A percentile compares a stretch with the other conserved stretches of the same genome.
Conservation (phyloP, 2,113 vertebrate genomes). For the Gymnarchus niloticus region DNA sequence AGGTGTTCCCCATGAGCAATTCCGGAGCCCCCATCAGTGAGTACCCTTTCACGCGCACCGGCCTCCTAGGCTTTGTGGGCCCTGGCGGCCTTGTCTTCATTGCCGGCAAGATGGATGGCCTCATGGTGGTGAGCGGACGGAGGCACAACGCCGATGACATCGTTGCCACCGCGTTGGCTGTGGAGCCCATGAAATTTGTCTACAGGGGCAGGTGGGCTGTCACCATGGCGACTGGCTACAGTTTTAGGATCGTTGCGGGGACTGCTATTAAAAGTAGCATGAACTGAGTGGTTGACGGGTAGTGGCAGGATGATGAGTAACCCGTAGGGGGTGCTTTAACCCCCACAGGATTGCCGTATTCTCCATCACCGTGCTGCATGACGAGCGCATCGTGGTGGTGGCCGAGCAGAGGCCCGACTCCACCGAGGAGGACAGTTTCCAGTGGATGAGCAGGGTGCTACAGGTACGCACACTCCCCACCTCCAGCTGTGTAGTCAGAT, state of each 20-base stretch:
- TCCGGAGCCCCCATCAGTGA: slow-evolving; percentile 87
- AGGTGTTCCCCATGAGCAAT: slow-evolving; percentile 91
- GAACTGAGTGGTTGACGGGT: background rate
- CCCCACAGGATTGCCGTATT: slow-evolving; percentile 87
- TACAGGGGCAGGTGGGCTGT: slow-evolving; percentile 87
- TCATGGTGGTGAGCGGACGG: slow-evolving; percentile 95
- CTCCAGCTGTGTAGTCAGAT: too few species aligned
- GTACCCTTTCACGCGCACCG: slow-evolving; percentile 91
- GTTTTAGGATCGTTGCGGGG: background rate
- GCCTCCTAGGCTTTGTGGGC: slow-evolving; percentile 89
- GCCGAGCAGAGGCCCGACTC: slow-evolving; percentile 96
- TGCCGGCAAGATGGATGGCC: slow-evolving; percentile 97
- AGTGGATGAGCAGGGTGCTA: slow-evolving; percentile 98
- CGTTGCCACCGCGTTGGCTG: slow-evolving; percentile 90
- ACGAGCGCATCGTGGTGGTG: slow-evolving; percentile 94
- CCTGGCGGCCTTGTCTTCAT: slow-evolving; percentile 94
- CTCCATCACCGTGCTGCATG: slow-evolving; percentile 89
- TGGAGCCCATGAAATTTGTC: slow-evolving; percentile 99
- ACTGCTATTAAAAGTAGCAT: background rate
- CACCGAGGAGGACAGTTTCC: slow-evolving; percentile 97
- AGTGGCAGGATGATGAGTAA: too few species aligned
- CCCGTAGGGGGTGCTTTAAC: too few species aligned
- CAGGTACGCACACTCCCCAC: slow-evolving; percentile 65
- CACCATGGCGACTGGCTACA: background rate
- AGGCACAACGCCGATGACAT: slow-evolving; percentile 97